phyloP scores from a whole-genome alignment of 2,113 vertebrate species.

The Lophochroa leadbeateri region DNA sequence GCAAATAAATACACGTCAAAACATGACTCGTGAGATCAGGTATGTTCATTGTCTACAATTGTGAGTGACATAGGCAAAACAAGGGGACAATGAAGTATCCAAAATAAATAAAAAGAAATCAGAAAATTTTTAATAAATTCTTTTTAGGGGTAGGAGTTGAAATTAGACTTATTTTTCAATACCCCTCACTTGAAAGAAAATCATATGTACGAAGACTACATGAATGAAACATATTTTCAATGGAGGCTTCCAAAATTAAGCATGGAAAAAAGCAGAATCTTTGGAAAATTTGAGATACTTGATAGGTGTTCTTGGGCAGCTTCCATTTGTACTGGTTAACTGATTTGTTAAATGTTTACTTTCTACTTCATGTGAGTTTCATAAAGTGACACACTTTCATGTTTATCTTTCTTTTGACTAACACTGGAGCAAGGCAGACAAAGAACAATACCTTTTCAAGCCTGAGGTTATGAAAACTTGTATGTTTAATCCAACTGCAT shows the following conservation, averaged over 20 bases:
- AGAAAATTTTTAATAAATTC: not conserved
- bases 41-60: not conserved
- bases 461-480: not conserved
- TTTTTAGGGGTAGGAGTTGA: not conserved
- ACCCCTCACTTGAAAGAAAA: not conserved
- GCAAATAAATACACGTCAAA: not conserved
- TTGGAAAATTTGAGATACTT: not conserved
- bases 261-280: not conserved
- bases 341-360: not conserved
- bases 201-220: not conserved
- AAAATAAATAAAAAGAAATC: not conserved
- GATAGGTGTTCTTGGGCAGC: not conserved
- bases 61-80: not conserved
- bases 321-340: not conserved
- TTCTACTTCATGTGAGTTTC: not conserved
- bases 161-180: not conserved
- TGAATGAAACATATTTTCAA: not conserved
- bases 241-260: not conserved
- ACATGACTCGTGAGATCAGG: not conserved
- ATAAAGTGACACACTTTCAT: not conserved
- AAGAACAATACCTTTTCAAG: not conserved
- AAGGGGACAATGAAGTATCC: rapidly evolving
- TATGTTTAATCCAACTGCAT: not conserved
- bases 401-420: not conserved
- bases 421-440: not conserved